Percentiles rank a stretch among this genome's conserved stretches.
Conservation (phyloP, 2,888 invertebrate genomes). For the Strigamia maritima region DNA sequence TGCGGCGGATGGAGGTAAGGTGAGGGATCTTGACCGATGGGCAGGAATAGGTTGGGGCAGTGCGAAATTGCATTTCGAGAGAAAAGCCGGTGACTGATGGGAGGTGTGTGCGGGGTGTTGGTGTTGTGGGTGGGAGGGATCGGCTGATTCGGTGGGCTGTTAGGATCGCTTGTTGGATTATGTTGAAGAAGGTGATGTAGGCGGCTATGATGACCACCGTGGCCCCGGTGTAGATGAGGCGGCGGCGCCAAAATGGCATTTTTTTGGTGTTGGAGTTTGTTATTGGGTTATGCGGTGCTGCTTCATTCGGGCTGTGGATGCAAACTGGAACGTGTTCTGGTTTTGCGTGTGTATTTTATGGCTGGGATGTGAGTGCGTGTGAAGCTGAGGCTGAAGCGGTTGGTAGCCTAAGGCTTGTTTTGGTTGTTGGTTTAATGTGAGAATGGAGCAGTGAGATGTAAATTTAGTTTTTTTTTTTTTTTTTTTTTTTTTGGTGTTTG, state of each 20-base stretch:
- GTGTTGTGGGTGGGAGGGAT: neutral
- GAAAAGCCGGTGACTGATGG: slow-evolving; percentile 34
- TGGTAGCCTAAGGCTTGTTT: neutral
- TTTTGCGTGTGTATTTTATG: neutral
- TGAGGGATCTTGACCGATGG: neutral
- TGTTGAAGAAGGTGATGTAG: slow-evolving; percentile 1
- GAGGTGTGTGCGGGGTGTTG: neutral
- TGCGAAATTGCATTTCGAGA: slow-evolving; percentile 20
- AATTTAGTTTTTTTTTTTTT: neutral
- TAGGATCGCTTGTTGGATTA: slow-evolving; percentile 15
- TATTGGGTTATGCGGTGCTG: neutral
- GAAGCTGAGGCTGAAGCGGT: neutral
- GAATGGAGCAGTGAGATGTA: neutral
- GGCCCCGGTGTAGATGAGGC: slow-evolving; percentile 1
- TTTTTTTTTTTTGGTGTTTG: neutral
- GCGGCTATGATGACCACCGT: neutral
- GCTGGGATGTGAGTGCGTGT: neutral
- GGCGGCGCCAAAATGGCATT: slow-evolving; percentile 15
- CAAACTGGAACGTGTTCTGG: slow-evolving; percentile 4
- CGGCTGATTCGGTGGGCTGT: neutral
- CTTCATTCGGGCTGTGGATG: neutral
- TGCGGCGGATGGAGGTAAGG: neutral
- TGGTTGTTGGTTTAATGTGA: slow-evolving; percentile 4
- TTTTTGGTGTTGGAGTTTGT: neutral
- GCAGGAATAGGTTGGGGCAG: neutral